These are phyloP conservation scores for Gadopsis marmoratus DNA, from an alignment of 2,797 vertebrate genomes.

Conservation along the genomic window DNA sequence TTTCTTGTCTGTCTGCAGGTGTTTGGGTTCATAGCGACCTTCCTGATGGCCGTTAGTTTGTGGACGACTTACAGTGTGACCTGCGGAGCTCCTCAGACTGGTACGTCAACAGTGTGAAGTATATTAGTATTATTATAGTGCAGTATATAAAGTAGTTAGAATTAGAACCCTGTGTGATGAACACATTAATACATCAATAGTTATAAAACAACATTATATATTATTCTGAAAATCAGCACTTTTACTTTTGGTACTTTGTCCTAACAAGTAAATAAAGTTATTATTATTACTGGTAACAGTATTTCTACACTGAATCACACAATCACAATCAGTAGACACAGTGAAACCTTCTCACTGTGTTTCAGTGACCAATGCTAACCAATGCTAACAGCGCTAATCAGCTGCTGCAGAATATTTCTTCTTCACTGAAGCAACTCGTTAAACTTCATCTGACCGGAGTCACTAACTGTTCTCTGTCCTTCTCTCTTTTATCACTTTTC, in stretches of 20 bases:
- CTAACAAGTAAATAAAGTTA: too few species aligned
- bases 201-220: too few species aligned
- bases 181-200: too few species aligned
- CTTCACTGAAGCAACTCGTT: neutral
- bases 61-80: slow-evolving; percentile 94
- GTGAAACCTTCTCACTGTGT: neutral
- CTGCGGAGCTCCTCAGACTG: slow-evolving; percentile 88
- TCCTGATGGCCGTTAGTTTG: slow-evolving; percentile 90
- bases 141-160: too few species aligned
- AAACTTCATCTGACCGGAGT: neutral
- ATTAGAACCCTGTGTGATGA: too few species aligned
- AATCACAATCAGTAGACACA: too few species aligned
- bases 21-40: slow-evolving; percentile 92
- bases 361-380: slow-evolving; percentile 6
- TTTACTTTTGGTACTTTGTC: too few species aligned
- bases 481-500: neutral
- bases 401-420: neutral
- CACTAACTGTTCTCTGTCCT: neutral
- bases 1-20: slow-evolving; percentile 76
- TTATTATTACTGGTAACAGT: too few species aligned
- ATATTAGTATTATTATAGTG: too few species aligned
- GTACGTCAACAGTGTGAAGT: slow-evolving; percentile 67
- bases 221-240: too few species aligned
- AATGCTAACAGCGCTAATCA: neutral
- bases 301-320: too few species aligned